Evolutionary conservation across 2,797 vertebrate species (phyloP).

Genomic region (Fistularia commersonii): DNA sequence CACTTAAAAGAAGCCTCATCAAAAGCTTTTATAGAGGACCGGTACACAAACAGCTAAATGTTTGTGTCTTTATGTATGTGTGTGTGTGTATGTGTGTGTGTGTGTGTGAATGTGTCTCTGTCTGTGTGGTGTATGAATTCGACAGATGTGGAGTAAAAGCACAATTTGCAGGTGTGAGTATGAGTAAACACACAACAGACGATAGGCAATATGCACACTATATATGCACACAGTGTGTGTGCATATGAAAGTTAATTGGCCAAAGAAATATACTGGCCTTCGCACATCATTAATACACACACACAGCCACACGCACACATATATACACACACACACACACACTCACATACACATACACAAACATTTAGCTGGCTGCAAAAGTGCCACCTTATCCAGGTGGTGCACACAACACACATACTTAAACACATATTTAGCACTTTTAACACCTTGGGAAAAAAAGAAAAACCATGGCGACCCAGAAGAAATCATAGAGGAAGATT

Average conservation of each 20-base stretch:
- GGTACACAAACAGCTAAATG: too few relatives aligned
- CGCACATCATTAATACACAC: constrained; percentile 45
- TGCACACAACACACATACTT: constrained; percentile 12
- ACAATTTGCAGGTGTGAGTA: constrained; percentile 15
- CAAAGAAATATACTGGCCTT: constrained; percentile 33
- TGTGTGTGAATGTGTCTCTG: too few relatives aligned
- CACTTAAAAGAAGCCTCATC: too few relatives aligned
- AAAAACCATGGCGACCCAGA: constrained; percentile 19
- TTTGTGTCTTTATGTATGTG: neutral
- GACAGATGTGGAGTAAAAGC: constrained; percentile 29
- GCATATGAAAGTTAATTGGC: constrained; percentile 13
- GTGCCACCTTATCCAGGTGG: constrained; percentile 38
- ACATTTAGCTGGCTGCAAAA: constrained; percentile 45
- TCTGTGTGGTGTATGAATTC: neutral
- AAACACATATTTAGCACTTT: constrained; percentile 26
- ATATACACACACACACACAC: constrained; percentile 36
- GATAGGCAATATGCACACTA: too few relatives aligned
- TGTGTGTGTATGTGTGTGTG: neutral
- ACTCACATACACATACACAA: constrained; percentile 23
- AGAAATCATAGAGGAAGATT: constrained; percentile 23
- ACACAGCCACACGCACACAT: constrained; percentile 38
- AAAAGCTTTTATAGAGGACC: neutral
- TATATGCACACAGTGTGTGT: constrained; percentile 4
- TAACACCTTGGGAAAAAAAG: constrained; percentile 27
- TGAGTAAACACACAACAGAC: constrained; percentile 22